Evolutionary conservation across 53 echinoderm and acorn worm genomes (phyloP), one percentile per base, ranked within the genome.

Genomic region (Patiria pectinifera): DNA sequence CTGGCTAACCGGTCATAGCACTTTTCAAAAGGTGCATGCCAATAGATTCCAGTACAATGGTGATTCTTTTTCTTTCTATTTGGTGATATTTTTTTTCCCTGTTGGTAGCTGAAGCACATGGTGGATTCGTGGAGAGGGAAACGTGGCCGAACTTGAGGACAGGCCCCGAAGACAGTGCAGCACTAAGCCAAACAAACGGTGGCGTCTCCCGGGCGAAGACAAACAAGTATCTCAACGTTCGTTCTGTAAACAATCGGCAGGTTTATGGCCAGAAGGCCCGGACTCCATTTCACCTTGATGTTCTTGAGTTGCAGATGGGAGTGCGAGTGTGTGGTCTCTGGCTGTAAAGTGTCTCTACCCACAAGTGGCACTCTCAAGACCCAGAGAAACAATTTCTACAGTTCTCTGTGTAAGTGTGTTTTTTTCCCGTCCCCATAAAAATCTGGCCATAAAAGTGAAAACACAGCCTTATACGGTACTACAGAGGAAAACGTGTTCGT

Each of bases 141-240:
- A 88, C 88, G 43, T 77, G 78, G 88, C 35, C 62, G 59, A 77
- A 77, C 88, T 77, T 88, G 88, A 88, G 88, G 78, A 61, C 72
- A 35, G 78, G 78, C 25, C 59, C 75, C 21, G n/a, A 88, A 78
- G 78, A 88, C 88, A 88, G 76, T 77, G 88, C 77, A 58, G 58
- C 77, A 78, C 59, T 76, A 88, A 61, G 88, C 76, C 46, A 88
- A 88, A 88, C 88, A 88, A 88, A 88, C 88, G 88, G 88, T 88
- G 88, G 85, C 76, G 92, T 77, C 85, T 85, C 35, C 45, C 61
- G 77, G 85, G 92, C 69, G 92, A 82, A 92, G 92, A 92, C 92
- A 85, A 92, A 92, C 92, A 92, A 85, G 85, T 92, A 92, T 92
- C 92, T 92, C 88, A 88, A 88, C 76, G 62, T 88, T 88, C 88